A percentile compares a stretch with the other conserved stretches of the same genome.
phyloP scores from a whole-genome alignment of 2,888 invertebrate species.

The Cacoxenus indagator region DNA sequence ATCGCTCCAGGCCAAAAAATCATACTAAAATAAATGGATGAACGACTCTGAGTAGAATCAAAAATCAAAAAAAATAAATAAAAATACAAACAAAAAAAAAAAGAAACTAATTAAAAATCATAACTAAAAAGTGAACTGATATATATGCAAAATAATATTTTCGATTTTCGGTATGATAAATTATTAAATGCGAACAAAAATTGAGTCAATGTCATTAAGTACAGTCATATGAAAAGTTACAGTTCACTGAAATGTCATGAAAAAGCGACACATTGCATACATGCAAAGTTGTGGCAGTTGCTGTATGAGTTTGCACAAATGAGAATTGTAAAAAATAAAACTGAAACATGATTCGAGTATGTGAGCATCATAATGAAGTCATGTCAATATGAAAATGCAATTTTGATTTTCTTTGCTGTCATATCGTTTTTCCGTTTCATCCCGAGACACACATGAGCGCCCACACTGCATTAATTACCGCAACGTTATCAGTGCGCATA shows the following conservation, averaged over 20 bases:
- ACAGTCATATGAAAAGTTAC: conserved; percentile 9
- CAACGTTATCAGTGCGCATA: conserved; percentile 6
- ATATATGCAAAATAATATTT: conserved; percentile 6
- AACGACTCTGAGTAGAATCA: neutral
- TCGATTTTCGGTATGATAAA: conserved; percentile 9
- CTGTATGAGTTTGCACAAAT: neutral
- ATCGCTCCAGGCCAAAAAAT: neutral
- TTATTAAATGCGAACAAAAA: neutral
- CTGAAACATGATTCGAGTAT: neutral
- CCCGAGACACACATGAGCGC: neutral
- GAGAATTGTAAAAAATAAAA: neutral
- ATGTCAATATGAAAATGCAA: conserved; percentile 7
- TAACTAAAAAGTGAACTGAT: neutral
- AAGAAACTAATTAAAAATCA: conserved; percentile 14
- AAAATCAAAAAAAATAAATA: neutral
- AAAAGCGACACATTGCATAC: neutral
- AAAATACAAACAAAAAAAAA: neutral
- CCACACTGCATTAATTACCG: conserved; percentile 4
- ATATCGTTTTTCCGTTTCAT: neutral
- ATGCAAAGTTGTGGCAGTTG: neutral
- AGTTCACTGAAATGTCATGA: neutral
- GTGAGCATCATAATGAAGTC: conserved; percentile 6
- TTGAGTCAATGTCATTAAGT: conserved; percentile 12
- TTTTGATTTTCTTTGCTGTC: conserved; percentile 4
- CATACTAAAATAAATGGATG: neutral